A percentile compares a stretch with the other conserved stretches of the same genome.
phyloP scores from a whole-genome alignment of 2,888 invertebrate genomes.

The Caenorhabditis wallacei region DNA sequence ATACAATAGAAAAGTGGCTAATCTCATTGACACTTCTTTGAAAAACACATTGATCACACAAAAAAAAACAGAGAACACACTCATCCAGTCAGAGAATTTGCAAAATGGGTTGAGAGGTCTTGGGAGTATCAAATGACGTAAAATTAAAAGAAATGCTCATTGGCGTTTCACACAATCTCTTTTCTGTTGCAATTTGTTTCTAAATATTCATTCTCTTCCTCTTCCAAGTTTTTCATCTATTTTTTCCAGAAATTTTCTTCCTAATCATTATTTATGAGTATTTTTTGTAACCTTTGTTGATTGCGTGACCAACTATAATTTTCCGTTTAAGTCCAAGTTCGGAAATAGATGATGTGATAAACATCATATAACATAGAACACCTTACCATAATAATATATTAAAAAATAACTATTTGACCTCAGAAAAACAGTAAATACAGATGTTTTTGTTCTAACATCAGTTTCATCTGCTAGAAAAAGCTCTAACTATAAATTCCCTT shows the following conservation, averaged over 20 bases:
- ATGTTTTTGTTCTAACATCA: no score
- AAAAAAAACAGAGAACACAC: conserved; percentile 23
- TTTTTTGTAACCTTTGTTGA: neutral
- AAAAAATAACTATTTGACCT: no score
- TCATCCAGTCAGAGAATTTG: conserved; percentile 21
- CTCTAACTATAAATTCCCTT: neutral
- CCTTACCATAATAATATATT: no score
- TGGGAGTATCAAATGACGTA: conserved; percentile 51
- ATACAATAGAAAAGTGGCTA: conserved; percentile 26
- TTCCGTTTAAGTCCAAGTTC: no score
- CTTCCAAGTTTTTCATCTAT: neutral
- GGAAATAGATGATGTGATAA: no score
- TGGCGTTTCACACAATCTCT: conserved; percentile 31
- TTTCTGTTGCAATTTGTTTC: conserved; percentile 35
- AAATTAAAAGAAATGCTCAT: conserved; percentile 35
- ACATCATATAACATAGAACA: no score
- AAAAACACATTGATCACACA: conserved; percentile 10
- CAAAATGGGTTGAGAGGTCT: conserved; percentile 21
- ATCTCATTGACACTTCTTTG: conserved; percentile 18
- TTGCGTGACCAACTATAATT: neutral
- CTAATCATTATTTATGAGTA: neutral
- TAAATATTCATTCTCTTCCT: no score
- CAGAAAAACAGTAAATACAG: no score
- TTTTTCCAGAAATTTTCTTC: neutral
- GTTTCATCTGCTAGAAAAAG: no score